These are phyloP conservation scores for Scleropages formosus DNA, from an alignment of 2,797 vertebrate species.

Conservation along the genomic window DNA sequence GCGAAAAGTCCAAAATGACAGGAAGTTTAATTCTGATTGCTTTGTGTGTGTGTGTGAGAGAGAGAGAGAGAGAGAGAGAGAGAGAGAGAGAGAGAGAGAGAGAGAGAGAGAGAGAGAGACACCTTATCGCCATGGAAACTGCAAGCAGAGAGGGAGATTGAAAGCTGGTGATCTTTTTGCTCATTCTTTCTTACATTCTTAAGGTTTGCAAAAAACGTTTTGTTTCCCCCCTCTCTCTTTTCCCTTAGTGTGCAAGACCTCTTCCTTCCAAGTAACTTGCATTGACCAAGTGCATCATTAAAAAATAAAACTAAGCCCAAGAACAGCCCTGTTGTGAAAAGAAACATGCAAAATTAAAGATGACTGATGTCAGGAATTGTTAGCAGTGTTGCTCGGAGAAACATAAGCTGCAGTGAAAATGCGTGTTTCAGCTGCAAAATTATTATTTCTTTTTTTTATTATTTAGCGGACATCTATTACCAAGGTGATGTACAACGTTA, in stretches of 20 bases:
- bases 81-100: too few species aligned
- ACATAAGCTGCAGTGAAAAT: too few species aligned
- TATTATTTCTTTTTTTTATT: too few species aligned
- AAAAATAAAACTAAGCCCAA: background rate
- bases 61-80: too few species aligned
- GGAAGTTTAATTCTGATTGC: slow-evolving; percentile 56
- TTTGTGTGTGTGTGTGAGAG: too few species aligned
- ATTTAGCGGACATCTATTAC: too few species aligned
- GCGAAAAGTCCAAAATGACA: slow-evolving; percentile 65
- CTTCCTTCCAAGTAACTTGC: background rate
- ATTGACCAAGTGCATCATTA: background rate
- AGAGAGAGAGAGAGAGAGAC: too few species aligned
- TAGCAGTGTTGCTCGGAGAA: too few species aligned
- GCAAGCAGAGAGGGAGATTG: slow-evolving; percentile 34
- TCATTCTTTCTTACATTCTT: background rate
- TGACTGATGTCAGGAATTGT: too few species aligned
- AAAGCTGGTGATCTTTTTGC: background rate
- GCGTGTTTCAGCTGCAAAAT: too few species aligned
- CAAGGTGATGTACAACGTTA: too few species aligned
- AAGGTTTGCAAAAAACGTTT: slow-evolving; percentile 13
- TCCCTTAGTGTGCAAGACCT: background rate
- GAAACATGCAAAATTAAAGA: too few species aligned
- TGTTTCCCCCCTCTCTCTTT: background rate
- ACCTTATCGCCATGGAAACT: slow-evolving; percentile 64
- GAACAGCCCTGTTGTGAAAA: background rate